Conservation (phyloP, 2,113 vertebrate genomes). For the Mesocricetus auratus region DNA sequence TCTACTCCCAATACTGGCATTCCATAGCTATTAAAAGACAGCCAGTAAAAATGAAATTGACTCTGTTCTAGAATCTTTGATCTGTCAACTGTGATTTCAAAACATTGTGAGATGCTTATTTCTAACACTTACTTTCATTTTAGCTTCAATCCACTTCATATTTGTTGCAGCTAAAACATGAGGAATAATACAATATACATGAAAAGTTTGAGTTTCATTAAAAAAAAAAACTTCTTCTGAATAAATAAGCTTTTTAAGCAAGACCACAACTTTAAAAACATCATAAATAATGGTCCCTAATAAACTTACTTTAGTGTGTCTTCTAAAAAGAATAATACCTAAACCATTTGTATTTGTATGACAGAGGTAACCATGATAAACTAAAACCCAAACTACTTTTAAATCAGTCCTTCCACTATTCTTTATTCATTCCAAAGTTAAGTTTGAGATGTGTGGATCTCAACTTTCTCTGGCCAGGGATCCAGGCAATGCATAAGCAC, state of each 20-base stretch:
- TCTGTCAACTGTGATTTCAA: slow-evolving; percentile 56
- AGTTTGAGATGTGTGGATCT: background rate
- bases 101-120: slow-evolving; percentile 56
- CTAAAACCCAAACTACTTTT: slow-evolving; percentile 21
- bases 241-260: slow-evolving; percentile 64
- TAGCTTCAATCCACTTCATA: slow-evolving; percentile 99
- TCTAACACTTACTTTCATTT: slow-evolving; percentile 96
- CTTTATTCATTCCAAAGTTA: slow-evolving; percentile 12
- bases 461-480: background rate
- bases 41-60: slow-evolving; percentile 42
- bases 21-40: slow-evolving; percentile 13
- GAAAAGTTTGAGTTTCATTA: slow-evolving; percentile 65
- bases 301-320: slow-evolving; percentile 37
- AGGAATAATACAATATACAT: slow-evolving; percentile 72
- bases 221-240: slow-evolving; percentile 29
- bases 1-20: slow-evolving; percentile 7
- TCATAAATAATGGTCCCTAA: slow-evolving; percentile 47
- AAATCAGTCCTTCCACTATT: background rate
- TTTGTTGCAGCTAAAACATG: slow-evolving; percentile 96
- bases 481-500: background rate
- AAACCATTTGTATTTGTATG: slow-evolving; percentile 43
- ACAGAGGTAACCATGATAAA: slow-evolving; percentile 1
- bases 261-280: slow-evolving; percentile 52
- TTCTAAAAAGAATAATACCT: slow-evolving; percentile 57
- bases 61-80: slow-evolving; percentile 24